Evolutionary conservation across 2,113 vertebrate genomes (phyloP), one percentile per base, ranked within the genome.

Genomic region (Podiceps cristatus): DNA sequence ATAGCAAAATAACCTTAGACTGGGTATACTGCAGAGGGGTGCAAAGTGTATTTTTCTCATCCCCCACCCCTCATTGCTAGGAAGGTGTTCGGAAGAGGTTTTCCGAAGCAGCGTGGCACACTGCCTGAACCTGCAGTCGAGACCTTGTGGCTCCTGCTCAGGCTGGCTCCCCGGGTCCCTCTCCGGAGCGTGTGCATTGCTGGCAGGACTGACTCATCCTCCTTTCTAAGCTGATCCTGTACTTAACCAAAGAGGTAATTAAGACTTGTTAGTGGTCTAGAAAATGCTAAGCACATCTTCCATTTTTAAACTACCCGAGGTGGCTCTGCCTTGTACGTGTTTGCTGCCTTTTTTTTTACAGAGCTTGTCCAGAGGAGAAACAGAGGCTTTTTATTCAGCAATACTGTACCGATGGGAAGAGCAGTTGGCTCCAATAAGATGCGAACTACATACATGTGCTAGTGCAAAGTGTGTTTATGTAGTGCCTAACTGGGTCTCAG

Each of bases 191-290:
- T 27, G 44, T 35, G 40, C 59, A 37, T 71, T 49, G 7, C 7
- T 93, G 90, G 72, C 56, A 17, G 4, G 4, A 78, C 27, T 95
- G 83, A 91, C 83, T 97, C 96, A 89, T 87, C 23, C 44, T 82
- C 31, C 63, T 88, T 60, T 56, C 73, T 22, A 22, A 82, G 37
- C 18, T 76, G 79, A 69, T 90, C 62, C 19, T 50, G 4, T 31
- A 4, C 63, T 93, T 88, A 53, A 19, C 64, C 14, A 3, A 23
- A 88, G 53, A 45, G 44, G 84, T 91, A 89, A 89, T 94, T 93
- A 84, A 91, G 68, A n/a, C 29, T 84, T 42, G 83, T 91, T 86
- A 86, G 88, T 55, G 42, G 94, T 87, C 62, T 80, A 18, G 59
- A 76, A 77, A 86, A 76, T 9, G 2, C 67, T 76, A 58, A 76